phyloP scores from a whole-genome alignment of 2,888 invertebrate species.

The Hymenopus coronatus region DNA sequence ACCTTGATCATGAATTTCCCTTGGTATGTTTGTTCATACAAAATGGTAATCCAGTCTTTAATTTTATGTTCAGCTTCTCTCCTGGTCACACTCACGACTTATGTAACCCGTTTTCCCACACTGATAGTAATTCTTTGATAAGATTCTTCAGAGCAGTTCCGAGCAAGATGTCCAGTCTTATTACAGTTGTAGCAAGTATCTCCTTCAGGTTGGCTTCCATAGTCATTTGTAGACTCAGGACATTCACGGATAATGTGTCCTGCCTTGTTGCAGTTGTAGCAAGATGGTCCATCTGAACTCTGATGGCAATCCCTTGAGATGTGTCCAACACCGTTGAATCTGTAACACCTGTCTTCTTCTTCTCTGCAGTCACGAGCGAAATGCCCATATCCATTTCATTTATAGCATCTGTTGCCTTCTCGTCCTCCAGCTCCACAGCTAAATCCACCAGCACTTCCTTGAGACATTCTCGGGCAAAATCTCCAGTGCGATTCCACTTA shows the following conservation, averaged over 20 bases:
- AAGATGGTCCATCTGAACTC: constrained; percentile 63
- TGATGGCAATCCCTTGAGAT: constrained; percentile 91
- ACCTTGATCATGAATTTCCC: not conserved
- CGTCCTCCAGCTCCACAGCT: constrained; percentile 50
- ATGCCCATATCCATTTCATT: constrained; percentile 91
- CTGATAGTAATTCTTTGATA: constrained; percentile 80
- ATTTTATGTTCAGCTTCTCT: constrained; percentile 38
- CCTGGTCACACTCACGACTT: constrained; percentile 85
- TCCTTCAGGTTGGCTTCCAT: constrained; percentile 32
- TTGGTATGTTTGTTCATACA: constrained; percentile 1
- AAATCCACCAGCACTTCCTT: constrained; percentile 57
- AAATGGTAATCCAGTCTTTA: constrained; percentile 17
- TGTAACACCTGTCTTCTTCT: constrained; percentile 74
- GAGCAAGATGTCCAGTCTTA: constrained; percentile 68
- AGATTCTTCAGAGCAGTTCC: constrained; percentile 57
- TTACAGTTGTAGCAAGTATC: constrained; percentile 64
- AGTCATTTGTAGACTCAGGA: constrained; percentile 40
- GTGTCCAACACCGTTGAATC: constrained; percentile 88
- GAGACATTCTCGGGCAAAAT: constrained; percentile 90
- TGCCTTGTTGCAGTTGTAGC: constrained; percentile 93
- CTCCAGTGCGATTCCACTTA: constrained; percentile 90
- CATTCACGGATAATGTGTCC: constrained; percentile 75
- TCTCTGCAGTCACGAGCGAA: constrained; percentile 93
- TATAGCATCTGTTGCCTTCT: constrained; percentile 75
- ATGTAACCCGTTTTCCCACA: constrained; percentile 90